Base-by-base conservation (phyloP, 2,888 invertebrate species). In the Psylliodes chrysocephalus region DNA sequence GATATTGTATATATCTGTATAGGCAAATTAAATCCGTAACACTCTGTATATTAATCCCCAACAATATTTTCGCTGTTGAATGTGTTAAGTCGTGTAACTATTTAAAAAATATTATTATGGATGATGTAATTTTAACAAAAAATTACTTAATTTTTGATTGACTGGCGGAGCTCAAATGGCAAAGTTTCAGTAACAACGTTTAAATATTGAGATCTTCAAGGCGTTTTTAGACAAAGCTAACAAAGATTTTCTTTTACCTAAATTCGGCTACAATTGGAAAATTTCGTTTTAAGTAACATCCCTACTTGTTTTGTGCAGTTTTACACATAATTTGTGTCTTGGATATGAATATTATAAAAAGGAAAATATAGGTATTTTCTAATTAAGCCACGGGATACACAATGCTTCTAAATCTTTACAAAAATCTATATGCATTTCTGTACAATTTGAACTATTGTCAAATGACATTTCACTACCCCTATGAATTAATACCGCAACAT, bases 371-470 rank as follows among this genome's bases (percentile, higher is more conserved):
- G 69, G 72, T 73, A 74, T 75, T 74, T 59, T 57, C 59, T 59
- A 59, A 28, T 33, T 22, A 77, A 78, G 77, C 77, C 75, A 75
- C 76, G 70, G 57, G 67, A 67, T 63, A 65, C 64, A 67, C 60
- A 42, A 57, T 66, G 67, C 67, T 53, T 64, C 67, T 67, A 67
- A 49, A 47, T 55, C 46, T 49, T 63, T 64, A 47, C 51, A 63
- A 59, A 66, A n/a, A n/a, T 53, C 63, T 56, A 63, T 62, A 62
- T 18, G 38, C 49, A 49, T 59, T 59, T 59, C 38, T 59, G 49
- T 59, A 59, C 49, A 59, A 22, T 49, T 59, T 59, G 40, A 59
- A 59, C 49, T 59, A 59, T 59, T 22, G 22, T 59, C 59, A 51
- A 59, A 35, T 12, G n/a, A 35, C 53, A 63, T 49, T 51, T 42